Base-by-base conservation (phyloP, 2,888 invertebrate genomes). In the Stratiomys singularior region DNA sequence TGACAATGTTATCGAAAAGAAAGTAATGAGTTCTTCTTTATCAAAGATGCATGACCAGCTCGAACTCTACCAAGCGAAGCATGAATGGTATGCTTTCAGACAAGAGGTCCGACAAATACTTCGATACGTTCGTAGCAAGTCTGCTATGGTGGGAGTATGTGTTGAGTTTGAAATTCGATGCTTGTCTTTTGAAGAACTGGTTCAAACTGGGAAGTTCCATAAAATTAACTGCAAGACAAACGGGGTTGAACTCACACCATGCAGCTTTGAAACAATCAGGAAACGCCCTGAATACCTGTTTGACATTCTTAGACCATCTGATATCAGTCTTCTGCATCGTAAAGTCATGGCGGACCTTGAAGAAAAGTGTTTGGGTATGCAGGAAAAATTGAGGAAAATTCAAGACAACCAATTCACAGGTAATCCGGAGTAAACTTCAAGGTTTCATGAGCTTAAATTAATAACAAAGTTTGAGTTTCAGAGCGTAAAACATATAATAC, bases 221-320 rank as follows among this genome's bases (percentile, higher is more conserved):
- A 72, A 52, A 15, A 23, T 56, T 1, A 27, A 18, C 9, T 3
- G 25, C 1, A 72, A 27, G 3, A 18, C 52, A 25, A 28, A n/a
- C 0, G 56, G 56, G 3, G 11, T 72, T 7, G 56, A 72, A 23
- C 27, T 72, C 5, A 72, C 18, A 1, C 21, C 15, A 30, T 58
- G 13, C 7, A 74, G 58, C 11, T n/a, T 74, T 58, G 74, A 37
- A 11, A 9, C 13, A 13, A 28, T 74, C 18, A 28, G 58, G 52
- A 52, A 27, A 2, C 80, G 79, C 23, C 84, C 84, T 28, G 83
- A 83, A 60, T 78, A 81, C 11, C 80, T 81, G 0, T 81, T 83
- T 1, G 81, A 82, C 27, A 80, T 67, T 1, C 63, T 76, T 52
- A 76, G n/a, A 0, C 67, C 56, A 47, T 71, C 47, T 7, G 71